Base-by-base conservation (phyloP, 2,888 invertebrate species). In the Tetheella fluctuosa region DNA sequence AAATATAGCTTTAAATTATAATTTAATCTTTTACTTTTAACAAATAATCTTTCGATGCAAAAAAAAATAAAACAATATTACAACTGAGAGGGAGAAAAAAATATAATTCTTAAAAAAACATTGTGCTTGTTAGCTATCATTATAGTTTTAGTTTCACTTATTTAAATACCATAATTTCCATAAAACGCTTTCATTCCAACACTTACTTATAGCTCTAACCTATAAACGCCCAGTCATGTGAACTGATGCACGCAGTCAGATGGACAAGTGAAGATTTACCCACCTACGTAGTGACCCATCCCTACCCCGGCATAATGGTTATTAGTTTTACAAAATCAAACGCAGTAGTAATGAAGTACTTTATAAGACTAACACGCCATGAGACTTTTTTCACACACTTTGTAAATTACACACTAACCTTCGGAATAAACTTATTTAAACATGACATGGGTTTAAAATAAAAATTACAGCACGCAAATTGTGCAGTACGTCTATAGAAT, bases 371-470 rank as follows among this genome's bases (percentile, higher is more conserved):
- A 61, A 48, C 10, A 65, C 59, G 59, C 56, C 23, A 61, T 64
- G 65, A 65, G 34, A 52, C 15, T 48, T 58, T 10, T 60, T 59
- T 67, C 61, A 61, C 66, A 73, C 65, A 67, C 64, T 70, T 70
- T 70, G 69, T 75, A 72, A 75, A 76, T 74, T 77, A 77, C 71
- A 75, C 74, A 71, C 74, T 48, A 69, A 65, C 68, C 67, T 72
- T 77, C 70, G 74, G 76, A 80, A 81, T 83, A 39, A 39, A 76
- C 79, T 77, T 79, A 76, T 71, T 62, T 57, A 68, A 63, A 88
- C 89, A 89, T 90, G 90, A 88, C 84, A 70, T 72, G 80, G 82
- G 84, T 84, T 86, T 83, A 85, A 79, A 85, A 79, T 82, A 81
- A 72, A 83, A 85, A 86, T 88, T 83, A 74, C 74, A 53, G 67